Percentiles rank a stretch among this genome's conserved stretches.
These are phyloP conservation scores for Atethmia centrago DNA, from an alignment of 2,888 invertebrate genomes.

Conservation along the genomic window DNA sequence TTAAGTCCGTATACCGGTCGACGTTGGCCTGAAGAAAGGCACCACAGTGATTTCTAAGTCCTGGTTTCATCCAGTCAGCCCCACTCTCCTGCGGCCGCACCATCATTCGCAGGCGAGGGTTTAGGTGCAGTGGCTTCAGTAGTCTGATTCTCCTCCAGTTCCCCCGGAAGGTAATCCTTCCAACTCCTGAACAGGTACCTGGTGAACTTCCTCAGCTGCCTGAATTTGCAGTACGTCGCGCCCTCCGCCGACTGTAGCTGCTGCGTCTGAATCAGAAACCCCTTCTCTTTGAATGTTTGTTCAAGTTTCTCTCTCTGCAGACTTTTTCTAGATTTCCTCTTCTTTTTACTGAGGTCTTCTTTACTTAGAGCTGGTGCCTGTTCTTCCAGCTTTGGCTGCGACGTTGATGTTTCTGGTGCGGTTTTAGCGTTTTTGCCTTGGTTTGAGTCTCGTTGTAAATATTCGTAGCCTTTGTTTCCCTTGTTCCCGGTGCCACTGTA, in stretches of 20 bases:
- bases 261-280: slow-evolving; percentile 97
- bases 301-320: slow-evolving; percentile 96
- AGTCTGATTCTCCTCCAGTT: slow-evolving; percentile 85
- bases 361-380: slow-evolving; percentile 67
- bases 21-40: slow-evolving; percentile 35
- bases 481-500: slow-evolving; percentile 96
- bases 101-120: slow-evolving; percentile 61
- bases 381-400: slow-evolving; percentile 63
- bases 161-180: slow-evolving; percentile 97
- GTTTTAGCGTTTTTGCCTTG: slow-evolving; percentile 80
- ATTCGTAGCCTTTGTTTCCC: slow-evolving; percentile 95
- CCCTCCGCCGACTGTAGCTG: slow-evolving; percentile 98
- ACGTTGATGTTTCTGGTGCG: slow-evolving; percentile 71
- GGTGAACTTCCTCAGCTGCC: slow-evolving; percentile 97
- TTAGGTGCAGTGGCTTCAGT: slow-evolving; percentile 50
- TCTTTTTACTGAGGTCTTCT: slow-evolving; percentile 89
- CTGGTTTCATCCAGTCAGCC: slow-evolving; percentile 68
- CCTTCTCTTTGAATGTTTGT: slow-evolving; percentile 97
- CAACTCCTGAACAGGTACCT: slow-evolving; percentile 97
- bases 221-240: slow-evolving; percentile 97
- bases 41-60: slow-evolving; percentile 36
- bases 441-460: slow-evolving; percentile 93
- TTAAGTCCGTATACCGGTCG: slow-evolving; percentile 21
- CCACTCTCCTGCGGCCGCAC: slow-evolving; percentile 74
- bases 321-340: slow-evolving; percentile 95